Evolutionary conservation across 2,797 vertebrate genomes (phyloP).

Genomic region (Limosa lapponica): DNA sequence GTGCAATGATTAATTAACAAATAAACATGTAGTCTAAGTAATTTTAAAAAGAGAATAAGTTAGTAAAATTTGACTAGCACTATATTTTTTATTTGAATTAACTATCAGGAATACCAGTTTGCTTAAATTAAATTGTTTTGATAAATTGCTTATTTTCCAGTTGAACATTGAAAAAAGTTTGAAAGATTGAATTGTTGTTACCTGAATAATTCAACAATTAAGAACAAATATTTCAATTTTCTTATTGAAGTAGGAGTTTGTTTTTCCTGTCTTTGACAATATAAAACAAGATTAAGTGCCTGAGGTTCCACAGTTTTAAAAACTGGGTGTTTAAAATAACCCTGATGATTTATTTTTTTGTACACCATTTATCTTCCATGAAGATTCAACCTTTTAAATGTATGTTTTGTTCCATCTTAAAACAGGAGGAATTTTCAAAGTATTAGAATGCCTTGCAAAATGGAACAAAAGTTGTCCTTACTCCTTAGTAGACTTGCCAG

Average conservation of each 20-base stretch:
- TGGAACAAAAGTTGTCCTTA: neutral
- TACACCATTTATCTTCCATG: neutral
- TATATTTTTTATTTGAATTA: neutral
- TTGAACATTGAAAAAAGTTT: neutral
- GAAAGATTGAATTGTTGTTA: neutral
- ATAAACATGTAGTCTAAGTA: neutral
- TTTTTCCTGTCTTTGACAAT: neutral
- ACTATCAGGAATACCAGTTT: neutral
- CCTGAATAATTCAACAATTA: neutral
- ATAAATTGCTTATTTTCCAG: neutral
- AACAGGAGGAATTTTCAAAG: neutral
- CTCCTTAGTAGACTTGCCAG: neutral
- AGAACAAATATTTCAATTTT: neutral
- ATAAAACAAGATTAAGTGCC: neutral
- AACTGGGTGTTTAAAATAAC: neutral
- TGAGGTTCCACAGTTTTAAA: neutral
- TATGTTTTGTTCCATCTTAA: neutral
- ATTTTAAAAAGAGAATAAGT: neutral
- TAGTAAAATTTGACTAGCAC: neutral
- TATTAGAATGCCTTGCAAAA: neutral
- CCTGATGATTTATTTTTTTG: neutral
- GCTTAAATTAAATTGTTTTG: neutral
- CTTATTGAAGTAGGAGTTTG: neutral
- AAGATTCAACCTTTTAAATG: neutral
- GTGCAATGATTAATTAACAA: neutral